A percentile compares a stretch with the other conserved stretches of the same genome.
Evolutionary conservation across 2,797 vertebrate genomes (phyloP).

Genomic region (Xenopus petersii): DNA sequence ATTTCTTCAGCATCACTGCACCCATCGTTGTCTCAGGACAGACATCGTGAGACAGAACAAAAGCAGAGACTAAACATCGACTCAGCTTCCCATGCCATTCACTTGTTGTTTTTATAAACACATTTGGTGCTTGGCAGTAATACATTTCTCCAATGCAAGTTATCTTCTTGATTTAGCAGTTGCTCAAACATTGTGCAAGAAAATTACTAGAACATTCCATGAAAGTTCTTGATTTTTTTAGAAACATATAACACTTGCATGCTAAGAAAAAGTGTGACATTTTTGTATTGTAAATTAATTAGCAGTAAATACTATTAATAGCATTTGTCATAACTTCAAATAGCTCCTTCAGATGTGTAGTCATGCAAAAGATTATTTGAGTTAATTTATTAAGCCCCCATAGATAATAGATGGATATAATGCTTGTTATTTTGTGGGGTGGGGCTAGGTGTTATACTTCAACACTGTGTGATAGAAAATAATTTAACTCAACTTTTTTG

Average conservation of each 20-base stretch:
- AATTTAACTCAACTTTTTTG: no score
- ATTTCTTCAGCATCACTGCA: slow-evolving; percentile 33
- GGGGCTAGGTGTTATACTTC: no score
- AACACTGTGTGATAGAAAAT: no score
- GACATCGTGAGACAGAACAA: slow-evolving; percentile 46
- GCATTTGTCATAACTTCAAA: no score
- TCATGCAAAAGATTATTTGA: no score
- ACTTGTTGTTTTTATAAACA: slow-evolving; percentile 30
- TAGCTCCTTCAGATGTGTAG: no score
- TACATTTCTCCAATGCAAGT: slow-evolving; percentile 9
- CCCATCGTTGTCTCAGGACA: slow-evolving; percentile 31
- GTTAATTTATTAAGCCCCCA: no score
- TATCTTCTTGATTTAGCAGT: neutral
- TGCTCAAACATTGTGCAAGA: neutral
- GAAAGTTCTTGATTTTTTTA: neutral
- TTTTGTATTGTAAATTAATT: no score
- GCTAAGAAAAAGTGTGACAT: no score
- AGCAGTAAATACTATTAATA: no score
- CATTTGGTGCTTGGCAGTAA: slow-evolving; percentile 1
- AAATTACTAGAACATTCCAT: neutral
- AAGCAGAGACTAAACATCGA: slow-evolving; percentile 39
- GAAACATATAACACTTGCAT: neutral
- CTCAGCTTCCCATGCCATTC: slow-evolving; percentile 44
- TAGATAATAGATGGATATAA: no score
- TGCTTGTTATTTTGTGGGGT: no score